Evolutionary conservation across 2,888 invertebrate species (phyloP).

Genomic region (Sinhomidia bicolor): DNA sequence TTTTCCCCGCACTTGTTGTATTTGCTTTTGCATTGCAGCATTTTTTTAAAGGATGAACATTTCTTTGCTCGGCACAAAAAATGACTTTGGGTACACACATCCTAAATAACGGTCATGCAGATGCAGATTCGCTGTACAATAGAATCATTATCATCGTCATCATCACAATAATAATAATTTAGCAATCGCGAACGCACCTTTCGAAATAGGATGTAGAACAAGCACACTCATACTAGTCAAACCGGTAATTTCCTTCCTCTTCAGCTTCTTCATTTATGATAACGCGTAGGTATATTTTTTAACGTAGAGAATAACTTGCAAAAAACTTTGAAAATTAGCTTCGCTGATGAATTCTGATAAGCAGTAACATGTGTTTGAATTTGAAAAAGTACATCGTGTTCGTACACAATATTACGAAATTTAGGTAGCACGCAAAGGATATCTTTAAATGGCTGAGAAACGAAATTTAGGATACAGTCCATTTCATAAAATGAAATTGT

Average conservation of each 20-base stretch:
- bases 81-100: too few relatives aligned
- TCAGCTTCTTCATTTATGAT: neutral
- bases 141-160: too few relatives aligned
- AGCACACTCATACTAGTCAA: conserved; percentile 65
- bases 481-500: conserved; percentile 30
- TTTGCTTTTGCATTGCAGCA: too few relatives aligned
- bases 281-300: neutral
- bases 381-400: too few relatives aligned
- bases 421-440: neutral
- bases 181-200: neutral
- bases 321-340: neutral
- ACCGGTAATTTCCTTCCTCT: conserved; percentile 73
- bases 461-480: conserved; percentile 8
- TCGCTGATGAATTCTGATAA: neutral
- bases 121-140: neutral
- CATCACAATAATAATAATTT: too few relatives aligned
- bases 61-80: too few relatives aligned
- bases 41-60: too few relatives aligned
- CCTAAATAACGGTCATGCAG: too few relatives aligned
- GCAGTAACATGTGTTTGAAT: neutral
- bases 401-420: too few relatives aligned
- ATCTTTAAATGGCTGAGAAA: neutral
- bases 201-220: conserved; percentile 1
- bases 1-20: too few relatives aligned
- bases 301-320: neutral